Evolutionary conservation across 1,140 invertebrate species (phyloP), one percentile per base, ranked within the genome.

Genomic region (Epicauta chinensis): DNA sequence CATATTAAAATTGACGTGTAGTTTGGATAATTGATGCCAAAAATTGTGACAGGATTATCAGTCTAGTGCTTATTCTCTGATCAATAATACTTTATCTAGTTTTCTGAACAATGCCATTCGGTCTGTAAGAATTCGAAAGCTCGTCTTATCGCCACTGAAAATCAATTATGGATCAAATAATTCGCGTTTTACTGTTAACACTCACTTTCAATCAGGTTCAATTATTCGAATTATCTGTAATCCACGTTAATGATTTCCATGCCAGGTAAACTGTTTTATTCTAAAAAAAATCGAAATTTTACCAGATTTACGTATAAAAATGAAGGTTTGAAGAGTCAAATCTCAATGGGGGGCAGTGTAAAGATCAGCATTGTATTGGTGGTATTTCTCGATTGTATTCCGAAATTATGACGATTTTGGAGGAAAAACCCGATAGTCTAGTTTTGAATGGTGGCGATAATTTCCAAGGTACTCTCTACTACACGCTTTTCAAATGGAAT

Each of bases 401-500:
- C 3, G 76, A 72, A 0, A 73, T 83, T n/a, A 72, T 70, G n/a
- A 61, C 75, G 16, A 67, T 80, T 6, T 60, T 77, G 29, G 55
- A 72, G 49, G 67, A 82, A 58, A 61, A 74, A 51, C 62, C 76
- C 0, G 79, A 86, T 62, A 75, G 82, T 0, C 70, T 93, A 43
- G 77, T 89, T 16, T 71, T 93, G 4, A 89, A 91, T 67, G 89
- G 81, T 0, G 90, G 89, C 0, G 90, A 93, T 70, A 86, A 84
- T 61, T 93, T 83, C 65, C 88, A 91, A 68, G 90, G 90, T 0
- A 91, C 88, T 1, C 73, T 91, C 1, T 93, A 86, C 86, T 92
- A 90, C 68, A 85, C 83, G 51, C 64, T 88, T 9, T 78, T 83
- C 53, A 76, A 81, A 51, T 90, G 86, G 80, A 82, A 83, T 53